A percentile compares a stretch with the other conserved stretches of the same genome.
phyloP scores from a whole-genome alignment of 2,113 vertebrate genomes.

The Hemicordylus capensis region DNA sequence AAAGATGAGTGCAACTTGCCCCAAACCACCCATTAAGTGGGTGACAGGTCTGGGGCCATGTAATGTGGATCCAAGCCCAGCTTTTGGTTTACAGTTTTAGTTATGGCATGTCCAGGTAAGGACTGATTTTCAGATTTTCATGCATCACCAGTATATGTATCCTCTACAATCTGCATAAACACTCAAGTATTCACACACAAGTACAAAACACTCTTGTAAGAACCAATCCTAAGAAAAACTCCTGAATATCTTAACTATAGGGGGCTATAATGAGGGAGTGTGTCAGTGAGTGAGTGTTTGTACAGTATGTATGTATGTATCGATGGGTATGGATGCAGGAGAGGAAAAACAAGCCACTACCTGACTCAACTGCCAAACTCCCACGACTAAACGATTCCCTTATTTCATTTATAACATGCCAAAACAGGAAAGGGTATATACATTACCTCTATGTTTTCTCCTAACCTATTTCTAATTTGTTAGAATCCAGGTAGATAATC shows the following conservation, averaged over 20 bases:
- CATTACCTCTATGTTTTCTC: too few species aligned
- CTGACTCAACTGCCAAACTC: too few species aligned
- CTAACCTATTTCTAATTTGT: too few species aligned
- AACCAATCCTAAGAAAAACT: background rate
- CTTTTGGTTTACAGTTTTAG: background rate
- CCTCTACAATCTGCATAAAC: background rate
- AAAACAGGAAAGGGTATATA: too few species aligned
- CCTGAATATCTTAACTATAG: too few species aligned
- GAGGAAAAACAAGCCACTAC: too few species aligned
- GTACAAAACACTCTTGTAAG: background rate
- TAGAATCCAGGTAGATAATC: too few species aligned
- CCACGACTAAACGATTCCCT: too few species aligned
- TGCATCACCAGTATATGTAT: background rate
- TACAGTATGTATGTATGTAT: too few species aligned
- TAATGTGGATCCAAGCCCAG: background rate
- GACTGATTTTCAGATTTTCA: background rate
- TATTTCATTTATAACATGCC: too few species aligned
- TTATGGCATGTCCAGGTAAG: background rate
- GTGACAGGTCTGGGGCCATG: background rate
- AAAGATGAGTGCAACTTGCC: background rate
- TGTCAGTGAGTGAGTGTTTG: too few species aligned
- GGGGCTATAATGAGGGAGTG: background rate
- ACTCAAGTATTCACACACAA: background rate
- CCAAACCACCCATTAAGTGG: background rate
- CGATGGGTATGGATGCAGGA: too few species aligned